Percentiles rank a stretch among this genome's conserved stretches.
Evolutionary conservation across 2,797 vertebrate species (phyloP).

Genomic region (Falco columbarius): DNA sequence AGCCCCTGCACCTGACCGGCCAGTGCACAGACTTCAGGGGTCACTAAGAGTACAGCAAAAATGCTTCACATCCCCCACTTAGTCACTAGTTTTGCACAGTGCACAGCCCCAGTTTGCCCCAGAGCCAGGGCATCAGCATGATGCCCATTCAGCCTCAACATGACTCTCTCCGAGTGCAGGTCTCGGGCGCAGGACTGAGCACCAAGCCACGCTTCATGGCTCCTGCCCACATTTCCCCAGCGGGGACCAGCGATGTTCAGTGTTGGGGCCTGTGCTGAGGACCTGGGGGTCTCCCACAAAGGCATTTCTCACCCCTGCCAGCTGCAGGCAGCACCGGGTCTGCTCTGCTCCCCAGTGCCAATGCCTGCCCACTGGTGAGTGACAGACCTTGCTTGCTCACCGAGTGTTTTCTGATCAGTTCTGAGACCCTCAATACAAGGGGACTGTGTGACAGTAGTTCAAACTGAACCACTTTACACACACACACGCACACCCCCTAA

Average conservation of each 20-base stretch:
- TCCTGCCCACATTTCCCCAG: rapidly evolving
- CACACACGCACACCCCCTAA: too few relatives aligned
- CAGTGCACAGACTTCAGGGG: rapidly evolving
- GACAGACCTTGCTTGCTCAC: too few relatives aligned
- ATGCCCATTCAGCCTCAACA: rapidly evolving
- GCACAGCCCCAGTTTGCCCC: rapidly evolving
- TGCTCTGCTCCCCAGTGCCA: not conserved
- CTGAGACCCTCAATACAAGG: not conserved
- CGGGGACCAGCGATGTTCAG: rapidly evolving
- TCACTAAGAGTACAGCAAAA: rapidly evolving
- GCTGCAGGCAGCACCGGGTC: not conserved
- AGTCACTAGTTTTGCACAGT: rapidly evolving
- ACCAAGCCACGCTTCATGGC: rapidly evolving
- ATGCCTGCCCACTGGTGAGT: rapidly evolving
- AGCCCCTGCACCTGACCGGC: rapidly evolving
- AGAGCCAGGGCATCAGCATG: rapidly evolving
- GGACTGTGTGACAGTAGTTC: not conserved
- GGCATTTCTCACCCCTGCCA: rapidly evolving
- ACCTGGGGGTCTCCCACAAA: rapidly evolving
- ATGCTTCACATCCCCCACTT: rapidly evolving
- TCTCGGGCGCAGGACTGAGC: rapidly evolving
- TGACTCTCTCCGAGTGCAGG: rapidly evolving
- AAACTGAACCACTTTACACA: not conserved
- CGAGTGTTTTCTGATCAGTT: not conserved
- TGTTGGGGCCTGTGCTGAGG: rapidly evolving